These are phyloP conservation scores for Mastacembelus armatus DNA, from an alignment of 2,797 vertebrate species.

Conservation along the genomic window DNA sequence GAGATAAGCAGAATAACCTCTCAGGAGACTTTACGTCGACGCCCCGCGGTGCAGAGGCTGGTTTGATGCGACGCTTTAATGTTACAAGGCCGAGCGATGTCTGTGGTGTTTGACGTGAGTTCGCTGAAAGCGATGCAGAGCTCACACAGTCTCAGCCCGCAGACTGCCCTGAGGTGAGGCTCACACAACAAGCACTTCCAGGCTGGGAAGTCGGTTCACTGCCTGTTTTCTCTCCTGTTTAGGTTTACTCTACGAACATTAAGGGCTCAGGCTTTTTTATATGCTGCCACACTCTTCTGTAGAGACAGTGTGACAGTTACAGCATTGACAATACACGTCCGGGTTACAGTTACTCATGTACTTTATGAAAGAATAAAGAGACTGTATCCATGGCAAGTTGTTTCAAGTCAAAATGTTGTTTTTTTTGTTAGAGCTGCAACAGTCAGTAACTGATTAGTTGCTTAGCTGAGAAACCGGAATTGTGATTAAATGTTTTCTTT, in stretches of 20 bases:
- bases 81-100: constrained; percentile 77
- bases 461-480: too few relatives aligned
- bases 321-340: not conserved
- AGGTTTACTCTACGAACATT: not conserved
- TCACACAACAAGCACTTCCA: not conserved
- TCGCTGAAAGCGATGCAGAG: constrained; percentile 83
- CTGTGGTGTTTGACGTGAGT: constrained; percentile 83
- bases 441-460: too few relatives aligned
- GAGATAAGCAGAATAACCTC: constrained; percentile 11
- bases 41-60: not conserved
- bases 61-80: constrained; percentile 63
- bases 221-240: not conserved
- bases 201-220: not conserved
- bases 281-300: not conserved
- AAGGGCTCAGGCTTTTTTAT: not conserved
- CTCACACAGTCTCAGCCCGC: constrained; percentile 76
- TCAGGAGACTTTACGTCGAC: not conserved
- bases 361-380: not conserved
- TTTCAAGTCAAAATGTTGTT: not conserved
- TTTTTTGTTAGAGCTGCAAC: too few relatives aligned
- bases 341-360: not conserved
- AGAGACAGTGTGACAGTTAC: not conserved
- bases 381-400: not conserved
- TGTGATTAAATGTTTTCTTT: too few relatives aligned
- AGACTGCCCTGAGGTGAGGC: constrained; percentile 80